Percentiles rank a stretch among this genome's conserved stretches.
Evolutionary conservation across 2,888 invertebrate species (phyloP).

Genomic region (Dicranocentrus wangi): DNA sequence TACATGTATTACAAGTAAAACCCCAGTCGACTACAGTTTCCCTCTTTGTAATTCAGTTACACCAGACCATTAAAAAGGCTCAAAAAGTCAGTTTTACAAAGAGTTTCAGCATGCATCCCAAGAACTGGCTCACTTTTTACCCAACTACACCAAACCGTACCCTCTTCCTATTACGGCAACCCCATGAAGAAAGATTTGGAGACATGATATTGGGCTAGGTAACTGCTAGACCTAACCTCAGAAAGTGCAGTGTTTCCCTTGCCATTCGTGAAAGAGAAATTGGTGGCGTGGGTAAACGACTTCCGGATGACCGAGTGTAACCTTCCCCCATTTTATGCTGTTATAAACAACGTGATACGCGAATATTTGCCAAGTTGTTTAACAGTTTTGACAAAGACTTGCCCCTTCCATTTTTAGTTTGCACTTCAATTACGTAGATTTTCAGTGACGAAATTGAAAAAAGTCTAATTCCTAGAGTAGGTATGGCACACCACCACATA

Average conservation of each 20-base stretch:
- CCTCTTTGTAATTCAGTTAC: constrained; percentile 8
- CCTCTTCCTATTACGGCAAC: constrained; percentile 38
- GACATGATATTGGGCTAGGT: constrained; percentile 45
- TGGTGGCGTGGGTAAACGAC: constrained; percentile 59
- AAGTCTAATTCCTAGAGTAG: no score
- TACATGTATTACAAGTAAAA: background rate
- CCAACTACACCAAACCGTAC: background rate
- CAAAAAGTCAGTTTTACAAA: no score
- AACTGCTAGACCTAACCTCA: background rate
- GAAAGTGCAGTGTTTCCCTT: background rate
- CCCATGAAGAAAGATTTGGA: constrained; percentile 47
- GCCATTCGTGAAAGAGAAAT: constrained; percentile 66
- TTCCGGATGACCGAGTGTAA: constrained; percentile 70
- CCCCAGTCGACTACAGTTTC: no score
- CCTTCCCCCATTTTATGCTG: constrained; percentile 61
- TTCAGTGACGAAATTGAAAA: no score
- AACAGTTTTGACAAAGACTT: no score
- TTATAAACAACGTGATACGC: no score
- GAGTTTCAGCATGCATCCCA: no score
- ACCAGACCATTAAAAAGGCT: background rate
- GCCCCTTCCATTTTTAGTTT: no score
- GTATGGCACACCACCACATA: no score
- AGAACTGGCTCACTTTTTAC: constrained; percentile 16
- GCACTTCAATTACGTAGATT: no score
- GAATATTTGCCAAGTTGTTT: no score